A percentile compares a stretch with the other conserved stretches of the same genome.
Evolutionary conservation across 2,888 invertebrate genomes (phyloP).

Genomic region (Lepeophtheirus nordmannii): DNA sequence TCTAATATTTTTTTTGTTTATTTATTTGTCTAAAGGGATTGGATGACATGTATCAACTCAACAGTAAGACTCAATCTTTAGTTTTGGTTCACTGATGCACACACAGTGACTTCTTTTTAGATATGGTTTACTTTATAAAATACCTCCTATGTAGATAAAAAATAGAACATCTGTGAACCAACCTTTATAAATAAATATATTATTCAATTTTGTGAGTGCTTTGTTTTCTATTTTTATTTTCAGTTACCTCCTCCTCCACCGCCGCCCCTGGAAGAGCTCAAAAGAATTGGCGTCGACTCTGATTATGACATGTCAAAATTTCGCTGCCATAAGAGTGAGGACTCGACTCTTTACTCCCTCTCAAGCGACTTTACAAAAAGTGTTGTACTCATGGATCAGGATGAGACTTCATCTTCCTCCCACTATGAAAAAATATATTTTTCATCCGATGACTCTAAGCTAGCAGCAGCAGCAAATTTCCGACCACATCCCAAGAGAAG

Average conservation of each 20-base stretch:
- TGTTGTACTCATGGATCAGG: not conserved
- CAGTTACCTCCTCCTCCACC: not conserved
- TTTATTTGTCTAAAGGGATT: conserved; percentile 46
- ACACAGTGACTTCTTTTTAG: too few relatives aligned
- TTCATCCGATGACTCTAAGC: not conserved
- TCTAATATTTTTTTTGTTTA: conserved; percentile 28
- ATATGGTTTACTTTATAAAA: too few relatives aligned
- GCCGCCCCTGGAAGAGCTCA: not conserved
- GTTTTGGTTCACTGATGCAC: too few relatives aligned
- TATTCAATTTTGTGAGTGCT: too few relatives aligned
- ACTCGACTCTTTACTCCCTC: conserved; percentile 1
- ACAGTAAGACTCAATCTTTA: conserved; percentile 43
- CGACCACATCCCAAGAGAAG: not conserved
- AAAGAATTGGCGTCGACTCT: not conserved
- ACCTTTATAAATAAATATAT: too few relatives aligned
- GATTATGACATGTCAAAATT: not conserved
- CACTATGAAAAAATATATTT: not conserved
- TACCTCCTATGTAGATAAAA: too few relatives aligned
- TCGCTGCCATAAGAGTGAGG: not conserved
- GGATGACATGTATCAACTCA: conserved; percentile 63
- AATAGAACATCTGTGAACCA: too few relatives aligned
- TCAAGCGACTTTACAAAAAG: not conserved
- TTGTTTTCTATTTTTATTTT: not conserved
- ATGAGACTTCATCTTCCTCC: not conserved
- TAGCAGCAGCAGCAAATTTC: not conserved